A percentile compares a stretch with the other conserved stretches of the same genome.
Conservation (phyloP, 2,797 vertebrate species). For the Leptoclinus maculatus region DNA sequence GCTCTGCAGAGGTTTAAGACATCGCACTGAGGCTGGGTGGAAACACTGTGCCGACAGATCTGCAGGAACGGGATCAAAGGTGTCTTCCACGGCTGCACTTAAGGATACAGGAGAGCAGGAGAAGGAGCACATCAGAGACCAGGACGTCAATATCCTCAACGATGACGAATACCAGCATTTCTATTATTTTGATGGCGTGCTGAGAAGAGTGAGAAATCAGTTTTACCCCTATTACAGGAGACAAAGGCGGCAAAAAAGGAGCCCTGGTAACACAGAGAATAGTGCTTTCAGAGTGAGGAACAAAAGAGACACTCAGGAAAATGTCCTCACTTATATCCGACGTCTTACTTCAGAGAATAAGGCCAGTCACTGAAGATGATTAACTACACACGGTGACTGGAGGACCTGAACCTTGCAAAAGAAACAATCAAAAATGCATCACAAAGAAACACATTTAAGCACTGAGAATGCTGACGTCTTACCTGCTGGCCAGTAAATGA, state of each 20-base stretch:
- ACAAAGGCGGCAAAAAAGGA: not conserved
- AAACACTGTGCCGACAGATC: slow-evolving; percentile 54
- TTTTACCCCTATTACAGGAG: not conserved
- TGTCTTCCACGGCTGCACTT: not conserved
- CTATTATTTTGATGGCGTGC: slow-evolving; percentile 62
- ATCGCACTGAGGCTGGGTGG: slow-evolving; percentile 59
- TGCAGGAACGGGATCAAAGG: not conserved
- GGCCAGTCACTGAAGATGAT: not conserved
- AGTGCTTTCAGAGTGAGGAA: not conserved
- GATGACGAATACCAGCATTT: slow-evolving; percentile 49
- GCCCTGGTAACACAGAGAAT: not conserved
- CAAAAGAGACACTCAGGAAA: not conserved
- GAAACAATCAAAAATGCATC: not conserved
- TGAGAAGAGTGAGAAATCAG: slow-evolving; percentile 47
- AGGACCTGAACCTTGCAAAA: not conserved
- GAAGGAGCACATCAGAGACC: not conserved
- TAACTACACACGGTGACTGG: not conserved
- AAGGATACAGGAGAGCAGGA: not conserved
- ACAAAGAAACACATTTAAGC: not conserved
- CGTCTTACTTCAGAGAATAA: slow-evolving; percentile 24
- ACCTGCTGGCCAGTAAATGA: not conserved
- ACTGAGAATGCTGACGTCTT: not conserved
- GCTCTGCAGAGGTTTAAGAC: slow-evolving; percentile 61
- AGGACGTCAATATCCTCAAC: not conserved
- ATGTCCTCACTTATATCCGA: slow-evolving; percentile 28